Percentiles rank a stretch among this genome's conserved stretches.
Evolutionary conservation across 2,888 invertebrate species (phyloP).

Genomic region (Lepeophtheirus nordmannii): DNA sequence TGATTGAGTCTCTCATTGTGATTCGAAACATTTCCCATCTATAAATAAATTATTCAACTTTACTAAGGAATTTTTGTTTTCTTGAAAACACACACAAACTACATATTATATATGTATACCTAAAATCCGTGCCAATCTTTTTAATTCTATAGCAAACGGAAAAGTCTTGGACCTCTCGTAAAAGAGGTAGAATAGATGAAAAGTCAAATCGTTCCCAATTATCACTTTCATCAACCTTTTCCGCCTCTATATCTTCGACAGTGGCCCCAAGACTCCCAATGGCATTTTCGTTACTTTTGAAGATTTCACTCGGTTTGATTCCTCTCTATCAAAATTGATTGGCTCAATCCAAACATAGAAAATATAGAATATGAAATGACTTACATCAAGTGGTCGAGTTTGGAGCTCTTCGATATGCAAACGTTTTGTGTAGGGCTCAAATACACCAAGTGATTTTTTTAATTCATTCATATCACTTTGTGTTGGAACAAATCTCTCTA

Average conservation of each 20-base stretch:
- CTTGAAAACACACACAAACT: too few species aligned
- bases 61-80: too few species aligned
- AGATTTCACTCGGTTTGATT: too few species aligned
- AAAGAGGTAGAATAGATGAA: conserved; percentile 3
- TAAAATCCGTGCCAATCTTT: conserved; percentile 13
- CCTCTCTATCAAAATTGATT: too few species aligned
- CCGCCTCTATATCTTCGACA: neutral
- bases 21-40: conserved; percentile 20
- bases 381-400: neutral
- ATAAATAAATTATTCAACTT: too few species aligned
- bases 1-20: conserved; percentile 5
- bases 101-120: neutral
- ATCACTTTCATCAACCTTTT: neutral
- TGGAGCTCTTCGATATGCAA: conserved; percentile 6
- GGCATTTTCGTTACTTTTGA: too few species aligned
- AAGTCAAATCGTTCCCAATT: conserved; percentile 19
- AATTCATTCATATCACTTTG: conserved; percentile 12
- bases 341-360: too few species aligned
- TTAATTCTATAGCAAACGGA: neutral
- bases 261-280: too few species aligned
- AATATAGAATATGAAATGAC: too few species aligned
- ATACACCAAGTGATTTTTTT: neutral
- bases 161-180: conserved; percentile 5
- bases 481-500: conserved; percentile 7
- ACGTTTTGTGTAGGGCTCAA: conserved; percentile 17